These are phyloP conservation scores for Sandelia bainsii DNA, from an alignment of 2,797 vertebrate genomes.

Conservation along the genomic window DNA sequence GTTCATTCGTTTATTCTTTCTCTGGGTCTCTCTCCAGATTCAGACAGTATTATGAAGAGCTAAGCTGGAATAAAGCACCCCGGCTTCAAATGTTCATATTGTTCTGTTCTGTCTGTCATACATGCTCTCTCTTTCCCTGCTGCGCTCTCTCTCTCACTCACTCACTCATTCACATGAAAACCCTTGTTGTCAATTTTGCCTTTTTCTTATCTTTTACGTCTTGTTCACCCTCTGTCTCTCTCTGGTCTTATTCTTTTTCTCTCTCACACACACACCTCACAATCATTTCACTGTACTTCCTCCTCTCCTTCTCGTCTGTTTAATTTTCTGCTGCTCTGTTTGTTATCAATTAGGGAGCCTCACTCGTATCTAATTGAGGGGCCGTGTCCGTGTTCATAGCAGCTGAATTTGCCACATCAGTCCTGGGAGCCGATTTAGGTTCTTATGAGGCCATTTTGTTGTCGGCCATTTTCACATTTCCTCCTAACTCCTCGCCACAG, in stretches of 20 bases:
- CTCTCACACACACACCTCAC: constrained; percentile 9
- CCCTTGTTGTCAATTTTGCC: constrained; percentile 39
- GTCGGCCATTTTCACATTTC: constrained; percentile 80
- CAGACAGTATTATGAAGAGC: constrained; percentile 77
- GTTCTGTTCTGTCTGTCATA: constrained; percentile 69
- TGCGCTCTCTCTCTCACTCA: constrained; percentile 11
- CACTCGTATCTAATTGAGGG: constrained; percentile 72
- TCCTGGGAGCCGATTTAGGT: constrained; percentile 73
- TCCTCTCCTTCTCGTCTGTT: constrained; percentile 30
- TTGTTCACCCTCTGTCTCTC: constrained; percentile 11
- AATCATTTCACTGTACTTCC: constrained; percentile 11
- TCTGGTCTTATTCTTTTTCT: neutral
- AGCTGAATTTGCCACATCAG: constrained; percentile 61
- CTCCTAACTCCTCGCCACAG: constrained; percentile 71
- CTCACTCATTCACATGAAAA: constrained; percentile 19
- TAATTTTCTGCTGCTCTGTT: constrained; percentile 66
- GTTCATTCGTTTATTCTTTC: constrained; percentile 66
- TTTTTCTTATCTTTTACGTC: constrained; percentile 40
- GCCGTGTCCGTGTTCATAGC: constrained; percentile 51
- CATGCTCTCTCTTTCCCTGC: constrained; percentile 27
- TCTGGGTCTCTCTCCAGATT: constrained; percentile 66
- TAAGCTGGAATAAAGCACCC: constrained; percentile 79
- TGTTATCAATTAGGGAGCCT: constrained; percentile 76
- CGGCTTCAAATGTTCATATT: constrained; percentile 78
- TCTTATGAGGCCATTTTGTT: constrained; percentile 81